Conservation (phyloP, 2,888 invertebrate genomes). For the Cryptophagus acutangulus region DNA sequence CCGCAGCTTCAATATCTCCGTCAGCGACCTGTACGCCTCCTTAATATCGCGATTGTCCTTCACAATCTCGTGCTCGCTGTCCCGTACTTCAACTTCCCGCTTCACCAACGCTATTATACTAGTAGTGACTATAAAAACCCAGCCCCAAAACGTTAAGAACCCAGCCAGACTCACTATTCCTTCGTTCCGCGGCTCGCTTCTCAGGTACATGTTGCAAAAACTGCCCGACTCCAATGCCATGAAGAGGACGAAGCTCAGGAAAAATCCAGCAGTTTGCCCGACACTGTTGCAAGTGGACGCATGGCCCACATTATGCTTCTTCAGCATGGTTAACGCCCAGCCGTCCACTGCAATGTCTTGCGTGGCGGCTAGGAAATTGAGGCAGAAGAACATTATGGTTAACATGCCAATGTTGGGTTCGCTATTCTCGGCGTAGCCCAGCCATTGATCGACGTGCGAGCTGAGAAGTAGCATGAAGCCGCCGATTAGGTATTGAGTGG, state of each 20-base stretch:
- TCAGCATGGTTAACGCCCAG: slow-evolving; percentile 98
- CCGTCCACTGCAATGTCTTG: slow-evolving; percentile 99
- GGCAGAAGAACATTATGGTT: slow-evolving; percentile 79
- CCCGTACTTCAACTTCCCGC: slow-evolving; percentile 59
- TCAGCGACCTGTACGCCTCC: slow-evolving; percentile 77
- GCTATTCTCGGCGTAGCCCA: slow-evolving; percentile 54
- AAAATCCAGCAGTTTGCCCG: slow-evolving; percentile 97
- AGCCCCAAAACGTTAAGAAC: slow-evolving; percentile 93
- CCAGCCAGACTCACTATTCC: slow-evolving; percentile 57
- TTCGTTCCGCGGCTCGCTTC: slow-evolving; percentile 62
- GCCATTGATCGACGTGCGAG: slow-evolving; percentile 60
- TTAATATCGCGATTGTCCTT: slow-evolving; percentile 52
- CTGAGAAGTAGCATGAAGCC: slow-evolving; percentile 87
- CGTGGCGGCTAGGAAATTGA: slow-evolving; percentile 96
- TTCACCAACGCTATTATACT: slow-evolving; percentile 87
- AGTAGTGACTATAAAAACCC: slow-evolving; percentile 84
- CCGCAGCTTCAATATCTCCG: slow-evolving; percentile 77
- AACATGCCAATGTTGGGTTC: slow-evolving; percentile 70
- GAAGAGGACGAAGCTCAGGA: slow-evolving; percentile 94
- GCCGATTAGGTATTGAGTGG: slow-evolving; percentile 88
- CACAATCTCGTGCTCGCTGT: slow-evolving; percentile 45
- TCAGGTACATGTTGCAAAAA: slow-evolving; percentile 91
- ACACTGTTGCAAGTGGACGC: slow-evolving; percentile 99
- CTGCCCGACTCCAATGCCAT: slow-evolving; percentile 92
- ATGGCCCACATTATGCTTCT: slow-evolving; percentile 93